A percentile compares a stretch with the other conserved stretches of the same genome.
Evolutionary conservation across 2,113 vertebrate genomes (phyloP).

Genomic region (Phylloscopus whistleri): DNA sequence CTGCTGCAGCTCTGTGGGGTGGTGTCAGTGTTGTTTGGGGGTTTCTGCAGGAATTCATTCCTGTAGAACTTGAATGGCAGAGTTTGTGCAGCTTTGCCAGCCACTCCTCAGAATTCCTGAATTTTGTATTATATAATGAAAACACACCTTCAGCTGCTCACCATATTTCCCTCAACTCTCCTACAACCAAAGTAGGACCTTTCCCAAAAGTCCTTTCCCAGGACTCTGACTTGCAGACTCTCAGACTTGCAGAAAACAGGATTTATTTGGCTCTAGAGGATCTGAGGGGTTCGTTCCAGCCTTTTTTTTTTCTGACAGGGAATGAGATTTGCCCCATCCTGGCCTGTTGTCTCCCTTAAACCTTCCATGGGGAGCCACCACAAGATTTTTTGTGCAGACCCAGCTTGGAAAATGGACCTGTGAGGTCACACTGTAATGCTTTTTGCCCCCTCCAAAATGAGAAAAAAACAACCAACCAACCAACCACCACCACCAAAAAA

Average conservation of each 20-base stretch:
- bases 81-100: neutral
- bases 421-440: neutral
- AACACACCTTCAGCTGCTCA: neutral
- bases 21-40: neutral
- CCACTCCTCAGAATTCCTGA: neutral
- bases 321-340: neutral
- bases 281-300: neutral
- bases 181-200: too few relatives aligned
- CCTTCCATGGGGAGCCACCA: neutral
- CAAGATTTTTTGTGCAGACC: neutral
- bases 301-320: neutral
- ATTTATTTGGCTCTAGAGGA: neutral
- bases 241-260: neutral
- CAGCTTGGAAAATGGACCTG: neutral
- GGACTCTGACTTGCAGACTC: too few relatives aligned
- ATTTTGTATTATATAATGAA: accelerated
- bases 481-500: too few relatives aligned
- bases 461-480: too few relatives aligned
- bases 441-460: neutral
- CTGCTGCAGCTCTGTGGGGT: neutral
- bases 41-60: neutral
- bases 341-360: neutral
- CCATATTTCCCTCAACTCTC: neutral
- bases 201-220: neutral
- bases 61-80: neutral